These are phyloP conservation scores for Oceanodroma tethys DNA, from an alignment of 2,113 vertebrate species.

Conservation along the genomic window DNA sequence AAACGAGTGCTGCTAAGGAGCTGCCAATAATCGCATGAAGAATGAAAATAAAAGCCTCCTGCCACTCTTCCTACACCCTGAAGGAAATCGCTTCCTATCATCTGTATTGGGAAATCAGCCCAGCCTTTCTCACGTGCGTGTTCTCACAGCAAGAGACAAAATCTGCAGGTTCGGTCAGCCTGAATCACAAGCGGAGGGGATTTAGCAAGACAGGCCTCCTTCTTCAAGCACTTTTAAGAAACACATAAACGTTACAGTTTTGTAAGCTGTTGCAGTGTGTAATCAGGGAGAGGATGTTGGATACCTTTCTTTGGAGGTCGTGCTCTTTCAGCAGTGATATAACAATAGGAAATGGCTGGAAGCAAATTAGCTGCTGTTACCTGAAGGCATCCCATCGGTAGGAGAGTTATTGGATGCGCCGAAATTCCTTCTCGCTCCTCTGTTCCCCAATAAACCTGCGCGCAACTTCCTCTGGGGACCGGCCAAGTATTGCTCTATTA, in stretches of 20 bases:
- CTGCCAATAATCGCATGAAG: not conserved
- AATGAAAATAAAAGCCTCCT: not conserved
- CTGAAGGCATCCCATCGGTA: not conserved
- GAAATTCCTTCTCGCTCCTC: not conserved
- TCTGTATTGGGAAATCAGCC: not conserved
- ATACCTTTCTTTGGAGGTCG: not conserved
- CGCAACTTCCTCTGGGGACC: not conserved
- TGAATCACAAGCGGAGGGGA: not conserved
- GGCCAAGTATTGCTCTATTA: not conserved
- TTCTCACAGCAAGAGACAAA: not conserved
- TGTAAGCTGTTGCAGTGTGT: not conserved
- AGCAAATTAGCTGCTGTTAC: not conserved
- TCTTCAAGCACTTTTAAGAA: not conserved
- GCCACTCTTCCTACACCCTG: not conserved
- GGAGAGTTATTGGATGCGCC: not conserved
- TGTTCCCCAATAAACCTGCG: not conserved
- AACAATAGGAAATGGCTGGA: not conserved
- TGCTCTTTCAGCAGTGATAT: not conserved
- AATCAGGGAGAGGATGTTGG: not conserved
- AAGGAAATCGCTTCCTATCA: not conserved
- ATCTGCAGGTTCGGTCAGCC: not conserved
- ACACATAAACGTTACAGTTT: not conserved
- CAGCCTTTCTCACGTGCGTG: accelerated
- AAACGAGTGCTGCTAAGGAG: not conserved
- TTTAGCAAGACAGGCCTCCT: not conserved